A percentile compares a stretch with the other conserved stretches of the same genome.
Conservation (phyloP, 2,888 invertebrate genomes). For the Caenorhabditis imperialis region DNA sequence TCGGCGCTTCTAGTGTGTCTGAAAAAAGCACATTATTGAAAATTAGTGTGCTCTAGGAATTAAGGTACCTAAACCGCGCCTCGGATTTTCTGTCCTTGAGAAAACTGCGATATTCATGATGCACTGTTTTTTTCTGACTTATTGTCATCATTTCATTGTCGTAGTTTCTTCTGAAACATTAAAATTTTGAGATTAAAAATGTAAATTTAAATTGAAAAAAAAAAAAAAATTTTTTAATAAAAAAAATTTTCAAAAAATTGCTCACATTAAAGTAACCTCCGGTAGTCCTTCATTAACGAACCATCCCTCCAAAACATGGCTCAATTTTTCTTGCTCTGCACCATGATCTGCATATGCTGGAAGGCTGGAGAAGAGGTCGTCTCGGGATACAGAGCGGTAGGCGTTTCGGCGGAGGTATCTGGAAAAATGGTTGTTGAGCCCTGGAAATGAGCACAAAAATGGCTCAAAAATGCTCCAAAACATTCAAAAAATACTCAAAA, state of each 20-base stretch:
- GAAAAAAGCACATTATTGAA: not conserved
- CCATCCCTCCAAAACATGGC: constrained; percentile 70
- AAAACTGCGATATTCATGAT: constrained; percentile 47
- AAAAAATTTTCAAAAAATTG: not conserved
- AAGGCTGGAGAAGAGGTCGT: constrained; percentile 69
- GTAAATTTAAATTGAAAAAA: not conserved
- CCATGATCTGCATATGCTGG: constrained; percentile 75
- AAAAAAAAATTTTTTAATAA: not conserved
- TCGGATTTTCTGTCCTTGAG: constrained; percentile 41
- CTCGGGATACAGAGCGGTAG: constrained; percentile 70
- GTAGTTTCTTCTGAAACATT: constrained; percentile 73
- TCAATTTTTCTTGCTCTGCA: constrained; percentile 64
- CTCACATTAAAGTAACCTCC: constrained; percentile 67
- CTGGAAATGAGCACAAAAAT: no score
- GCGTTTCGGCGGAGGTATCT: constrained; percentile 69
- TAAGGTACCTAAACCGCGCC: constrained; percentile 25
- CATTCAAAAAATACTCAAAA: no score
- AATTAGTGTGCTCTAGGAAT: not conserved
- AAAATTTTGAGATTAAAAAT: not conserved
- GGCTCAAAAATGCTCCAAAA: no score
- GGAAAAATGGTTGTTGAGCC: no score
- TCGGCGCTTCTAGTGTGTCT: constrained; percentile 23
- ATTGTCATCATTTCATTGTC: constrained; percentile 67
- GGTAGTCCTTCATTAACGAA: constrained; percentile 75
- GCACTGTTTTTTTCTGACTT: constrained; percentile 46